Percentiles rank a stretch among this genome's conserved stretches.
These are phyloP conservation scores for Idaea dimidiata DNA, from an alignment of 2,888 invertebrate genomes.

Conservation along the genomic window DNA sequence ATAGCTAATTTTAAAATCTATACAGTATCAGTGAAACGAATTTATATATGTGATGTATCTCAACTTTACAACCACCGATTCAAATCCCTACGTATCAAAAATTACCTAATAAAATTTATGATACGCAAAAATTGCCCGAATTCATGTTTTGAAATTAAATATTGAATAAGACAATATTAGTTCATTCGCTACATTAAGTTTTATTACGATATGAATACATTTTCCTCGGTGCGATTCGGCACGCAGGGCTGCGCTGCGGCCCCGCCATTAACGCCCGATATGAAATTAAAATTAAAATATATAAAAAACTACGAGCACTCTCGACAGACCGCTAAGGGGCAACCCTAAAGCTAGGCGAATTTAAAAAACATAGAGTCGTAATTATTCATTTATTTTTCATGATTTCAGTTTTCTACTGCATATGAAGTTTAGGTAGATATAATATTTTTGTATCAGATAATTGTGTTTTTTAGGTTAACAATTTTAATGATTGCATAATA, in stretches of 20 bases:
- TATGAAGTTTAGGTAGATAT: too few species aligned
- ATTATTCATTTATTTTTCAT: neutral
- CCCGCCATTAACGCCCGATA: constrained; percentile 78
- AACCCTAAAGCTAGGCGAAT: constrained; percentile 71
- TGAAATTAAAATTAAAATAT: constrained; percentile 81
- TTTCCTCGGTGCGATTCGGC: constrained; percentile 70
- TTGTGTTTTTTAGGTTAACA: too few species aligned
- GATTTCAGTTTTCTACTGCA: too few species aligned
- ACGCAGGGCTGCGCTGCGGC: constrained; percentile 77
- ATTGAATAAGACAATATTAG: constrained; percentile 80
- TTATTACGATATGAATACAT: constrained; percentile 77
- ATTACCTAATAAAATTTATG: constrained; percentile 62
- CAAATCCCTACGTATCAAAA: constrained; percentile 29
- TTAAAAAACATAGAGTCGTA: constrained; percentile 50
- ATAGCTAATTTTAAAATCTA: too few species aligned
- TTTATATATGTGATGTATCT: neutral
- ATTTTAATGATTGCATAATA: too few species aligned
- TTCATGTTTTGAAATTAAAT: constrained; percentile 73
- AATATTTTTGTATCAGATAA: too few species aligned
- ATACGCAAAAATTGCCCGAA: constrained; percentile 67
- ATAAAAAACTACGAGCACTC: constrained; percentile 74
- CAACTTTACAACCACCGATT: constrained; percentile 14
- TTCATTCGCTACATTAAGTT: constrained; percentile 79
- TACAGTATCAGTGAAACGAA: too few species aligned
- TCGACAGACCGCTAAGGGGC: constrained; percentile 77